phyloP scores from a whole-genome alignment of 53 echinoderm and acorn worm genomes.

The Holothuria leucospilota region DNA sequence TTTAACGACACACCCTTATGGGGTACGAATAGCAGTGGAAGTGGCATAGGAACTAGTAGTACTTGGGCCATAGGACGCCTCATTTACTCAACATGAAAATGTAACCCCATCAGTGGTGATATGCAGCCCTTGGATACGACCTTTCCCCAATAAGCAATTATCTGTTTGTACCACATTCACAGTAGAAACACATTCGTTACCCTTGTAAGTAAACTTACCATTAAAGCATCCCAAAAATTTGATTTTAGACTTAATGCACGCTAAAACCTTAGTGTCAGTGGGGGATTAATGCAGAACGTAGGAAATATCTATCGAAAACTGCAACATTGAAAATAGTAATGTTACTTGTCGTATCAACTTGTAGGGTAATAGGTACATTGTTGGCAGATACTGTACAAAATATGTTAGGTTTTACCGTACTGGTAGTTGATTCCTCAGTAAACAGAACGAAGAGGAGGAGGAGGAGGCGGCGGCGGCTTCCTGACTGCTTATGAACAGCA shows the following conservation, averaged over 20 bases:
- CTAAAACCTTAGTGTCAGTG: neutral
- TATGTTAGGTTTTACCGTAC: no score
- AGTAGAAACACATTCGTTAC: neutral
- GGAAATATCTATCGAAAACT: neutral
- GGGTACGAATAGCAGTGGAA: neutral
- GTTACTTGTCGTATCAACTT: neutral
- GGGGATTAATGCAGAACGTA: neutral
- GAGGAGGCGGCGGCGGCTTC: no score
- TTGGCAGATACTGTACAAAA: neutral
- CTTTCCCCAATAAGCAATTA: neutral
- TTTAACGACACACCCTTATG: no score
- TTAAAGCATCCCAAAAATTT: neutral
- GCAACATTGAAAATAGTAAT: slow-evolving; percentile 1
- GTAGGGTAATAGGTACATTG: slow-evolving; percentile 11
- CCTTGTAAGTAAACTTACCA: neutral
- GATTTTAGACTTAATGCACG: neutral
- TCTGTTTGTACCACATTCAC: neutral
- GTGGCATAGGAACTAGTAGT: neutral
- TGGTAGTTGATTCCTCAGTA: no score
- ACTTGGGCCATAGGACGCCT: neutral
- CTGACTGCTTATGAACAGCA: no score
- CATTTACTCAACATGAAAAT: neutral
- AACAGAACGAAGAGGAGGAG: no score
- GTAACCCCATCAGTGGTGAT: neutral
- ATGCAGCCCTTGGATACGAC: neutral